These are phyloP conservation scores for Drosophila putrida DNA, from an alignment of 2,888 invertebrate genomes.

Conservation along the genomic window DNA sequence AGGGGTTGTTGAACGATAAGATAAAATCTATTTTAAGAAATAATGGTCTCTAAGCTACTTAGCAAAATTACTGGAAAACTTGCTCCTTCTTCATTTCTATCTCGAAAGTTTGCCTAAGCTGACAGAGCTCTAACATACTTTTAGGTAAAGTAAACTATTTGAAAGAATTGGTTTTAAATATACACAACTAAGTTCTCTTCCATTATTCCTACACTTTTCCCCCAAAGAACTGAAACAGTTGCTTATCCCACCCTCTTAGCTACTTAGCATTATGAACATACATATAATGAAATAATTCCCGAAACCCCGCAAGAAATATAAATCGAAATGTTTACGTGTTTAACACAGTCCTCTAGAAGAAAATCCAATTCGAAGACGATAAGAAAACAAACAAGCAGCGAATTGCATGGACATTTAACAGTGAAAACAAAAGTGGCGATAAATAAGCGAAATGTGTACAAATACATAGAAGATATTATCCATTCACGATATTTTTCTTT, in stretches of 20 bases:
- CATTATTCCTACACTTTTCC: no score
- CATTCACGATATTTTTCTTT: slow-evolving; percentile 26
- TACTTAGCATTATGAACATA: slow-evolving; percentile 4
- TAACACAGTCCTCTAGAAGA: slow-evolving; percentile 10
- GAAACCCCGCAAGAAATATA: slow-evolving; percentile 44
- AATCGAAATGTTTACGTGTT: slow-evolving; percentile 44
- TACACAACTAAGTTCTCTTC: neutral
- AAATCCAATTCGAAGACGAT: slow-evolving; percentile 27
- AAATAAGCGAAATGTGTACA: slow-evolving; percentile 37
- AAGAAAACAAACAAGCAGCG: slow-evolving; percentile 40
- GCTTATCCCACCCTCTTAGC: neutral
- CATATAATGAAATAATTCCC: slow-evolving; percentile 21
- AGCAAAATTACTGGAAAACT: neutral
- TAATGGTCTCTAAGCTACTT: slow-evolving; percentile 2
- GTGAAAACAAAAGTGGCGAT: slow-evolving; percentile 20
- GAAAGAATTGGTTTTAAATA: neutral
- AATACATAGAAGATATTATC: slow-evolving; percentile 12
- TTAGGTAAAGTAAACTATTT: neutral
- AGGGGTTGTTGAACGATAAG: slow-evolving; percentile 59
- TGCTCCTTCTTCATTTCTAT: neutral
- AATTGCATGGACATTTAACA: slow-evolving; percentile 30
- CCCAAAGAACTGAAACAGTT: neutral
- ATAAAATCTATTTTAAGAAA: slow-evolving; percentile 7
- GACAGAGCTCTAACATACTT: neutral
- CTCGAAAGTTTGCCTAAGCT: neutral